These are phyloP conservation scores for Palaemon carinicauda DNA, from an alignment of 1,140 invertebrate genomes.

Conservation along the genomic window DNA sequence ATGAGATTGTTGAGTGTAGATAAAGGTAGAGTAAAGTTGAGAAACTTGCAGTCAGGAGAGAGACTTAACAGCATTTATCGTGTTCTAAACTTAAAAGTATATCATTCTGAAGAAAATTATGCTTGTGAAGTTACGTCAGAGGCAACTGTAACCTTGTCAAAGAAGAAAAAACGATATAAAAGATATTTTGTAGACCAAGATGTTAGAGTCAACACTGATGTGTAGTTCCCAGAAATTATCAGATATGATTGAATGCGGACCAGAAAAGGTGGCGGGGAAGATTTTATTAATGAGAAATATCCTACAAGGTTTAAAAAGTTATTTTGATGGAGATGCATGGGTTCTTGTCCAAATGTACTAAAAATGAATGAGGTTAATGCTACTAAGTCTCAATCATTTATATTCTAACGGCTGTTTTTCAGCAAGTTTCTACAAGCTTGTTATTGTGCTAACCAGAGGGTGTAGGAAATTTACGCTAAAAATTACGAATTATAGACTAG, in stretches of 20 bases:
- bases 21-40: neutral
- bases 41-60: neutral
- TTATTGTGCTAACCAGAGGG: too few relatives aligned
- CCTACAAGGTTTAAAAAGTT: too few relatives aligned
- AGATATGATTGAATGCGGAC: neutral
- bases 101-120: too few relatives aligned
- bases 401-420: too few relatives aligned
- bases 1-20: neutral
- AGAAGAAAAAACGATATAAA: neutral
- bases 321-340: too few relatives aligned
- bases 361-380: too few relatives aligned
- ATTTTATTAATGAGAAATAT: too few relatives aligned
- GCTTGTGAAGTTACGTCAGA: neutral
- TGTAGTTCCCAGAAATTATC: neutral
- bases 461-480: too few relatives aligned
- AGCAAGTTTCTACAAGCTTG: too few relatives aligned
- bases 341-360: too few relatives aligned
- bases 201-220: slow-evolving; percentile 12
- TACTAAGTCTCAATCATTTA: too few relatives aligned
- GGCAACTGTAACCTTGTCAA: neutral
- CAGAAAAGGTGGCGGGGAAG: neutral
- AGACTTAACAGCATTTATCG: neutral
- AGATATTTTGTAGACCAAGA: neutral
- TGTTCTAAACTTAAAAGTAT: neutral
- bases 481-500: too few relatives aligned